These are phyloP conservation scores for Achlya flavicornis DNA, from an alignment of 2,888 invertebrate genomes.

Conservation along the genomic window DNA sequence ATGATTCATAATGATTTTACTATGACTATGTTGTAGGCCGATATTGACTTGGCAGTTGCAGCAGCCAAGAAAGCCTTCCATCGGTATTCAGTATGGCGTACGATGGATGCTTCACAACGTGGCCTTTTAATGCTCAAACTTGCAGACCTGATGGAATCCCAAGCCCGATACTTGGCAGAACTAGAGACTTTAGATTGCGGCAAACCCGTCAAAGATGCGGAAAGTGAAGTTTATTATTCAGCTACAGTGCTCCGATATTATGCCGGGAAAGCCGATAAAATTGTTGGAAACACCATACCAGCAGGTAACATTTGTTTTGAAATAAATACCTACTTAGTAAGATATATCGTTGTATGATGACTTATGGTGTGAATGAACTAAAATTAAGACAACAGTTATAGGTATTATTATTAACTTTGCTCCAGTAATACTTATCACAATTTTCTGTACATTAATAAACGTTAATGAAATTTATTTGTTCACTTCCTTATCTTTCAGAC, in stretches of 20 bases:
- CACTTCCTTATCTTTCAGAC: not conserved
- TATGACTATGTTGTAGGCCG: conserved; percentile 84
- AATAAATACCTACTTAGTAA: not conserved
- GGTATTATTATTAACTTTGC: not conserved
- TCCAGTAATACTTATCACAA: not conserved
- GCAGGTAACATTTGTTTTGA: conserved; percentile 62
- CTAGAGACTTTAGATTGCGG: conserved; percentile 98
- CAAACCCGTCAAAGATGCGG: conserved; percentile 91
- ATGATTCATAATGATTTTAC: too few relatives aligned
- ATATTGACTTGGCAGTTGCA: conserved; percentile 91
- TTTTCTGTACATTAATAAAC: not conserved
- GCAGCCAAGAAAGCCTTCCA: conserved; percentile 92
- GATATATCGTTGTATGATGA: too few relatives aligned
- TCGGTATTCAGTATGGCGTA: conserved; percentile 89
- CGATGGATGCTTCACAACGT: conserved; percentile 91
- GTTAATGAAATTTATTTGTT: not conserved
- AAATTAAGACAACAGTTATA: not conserved
- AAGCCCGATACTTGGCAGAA: conserved; percentile 89
- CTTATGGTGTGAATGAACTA: too few relatives aligned
- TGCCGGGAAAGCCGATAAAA: conserved; percentile 97
- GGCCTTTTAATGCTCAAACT: conserved; percentile 88
- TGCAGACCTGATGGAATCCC: conserved; percentile 90
- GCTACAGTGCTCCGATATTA: conserved; percentile 90
- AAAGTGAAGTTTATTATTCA: conserved; percentile 86
- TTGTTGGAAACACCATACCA: conserved; percentile 90